Percentiles rank a stretch among this genome's conserved stretches.
Evolutionary conservation across 2,888 invertebrate species (phyloP).

Genomic region (Odontocolon sp.): DNA sequence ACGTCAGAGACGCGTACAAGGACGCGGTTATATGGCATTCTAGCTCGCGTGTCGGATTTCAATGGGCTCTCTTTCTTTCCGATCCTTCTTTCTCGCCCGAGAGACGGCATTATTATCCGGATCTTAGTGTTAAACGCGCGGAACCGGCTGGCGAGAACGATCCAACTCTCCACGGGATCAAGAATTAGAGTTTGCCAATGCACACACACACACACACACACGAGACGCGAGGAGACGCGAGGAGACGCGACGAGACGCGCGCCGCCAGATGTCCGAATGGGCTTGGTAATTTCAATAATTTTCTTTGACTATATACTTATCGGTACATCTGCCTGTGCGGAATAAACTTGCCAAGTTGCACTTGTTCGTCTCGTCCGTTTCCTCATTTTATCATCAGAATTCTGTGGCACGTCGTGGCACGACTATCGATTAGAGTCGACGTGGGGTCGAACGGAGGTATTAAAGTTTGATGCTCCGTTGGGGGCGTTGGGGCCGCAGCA

Average conservation of each 20-base stretch:
- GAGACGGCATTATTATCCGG: constrained; percentile 49
- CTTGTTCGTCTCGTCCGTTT: constrained; percentile 42
- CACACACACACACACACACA: no score
- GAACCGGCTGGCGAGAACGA: constrained; percentile 7
- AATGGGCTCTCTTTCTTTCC: constrained; percentile 34
- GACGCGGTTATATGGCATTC: constrained; percentile 19
- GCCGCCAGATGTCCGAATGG: no score
- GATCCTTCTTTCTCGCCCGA: constrained; percentile 7
- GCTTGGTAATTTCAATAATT: no score
- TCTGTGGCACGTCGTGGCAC: constrained; percentile 29
- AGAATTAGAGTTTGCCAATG: constrained; percentile 18
- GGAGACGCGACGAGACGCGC: no score
- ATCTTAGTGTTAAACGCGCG: neutral
- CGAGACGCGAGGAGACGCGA: no score
- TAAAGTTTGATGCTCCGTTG: constrained; percentile 57
- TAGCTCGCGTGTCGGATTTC: constrained; percentile 55
- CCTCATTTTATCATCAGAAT: constrained; percentile 18
- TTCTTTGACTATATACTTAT: no score
- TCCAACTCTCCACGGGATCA: neutral
- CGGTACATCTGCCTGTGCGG: no score
- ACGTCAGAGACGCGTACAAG: constrained; percentile 3
- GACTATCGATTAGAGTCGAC: constrained; percentile 54
- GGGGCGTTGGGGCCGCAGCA: constrained; percentile 19
- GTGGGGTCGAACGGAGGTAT: constrained; percentile 45
- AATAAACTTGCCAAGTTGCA: no score